Base-by-base conservation (phyloP, 2,888 invertebrate genomes). In the Caprella mutica region DNA sequence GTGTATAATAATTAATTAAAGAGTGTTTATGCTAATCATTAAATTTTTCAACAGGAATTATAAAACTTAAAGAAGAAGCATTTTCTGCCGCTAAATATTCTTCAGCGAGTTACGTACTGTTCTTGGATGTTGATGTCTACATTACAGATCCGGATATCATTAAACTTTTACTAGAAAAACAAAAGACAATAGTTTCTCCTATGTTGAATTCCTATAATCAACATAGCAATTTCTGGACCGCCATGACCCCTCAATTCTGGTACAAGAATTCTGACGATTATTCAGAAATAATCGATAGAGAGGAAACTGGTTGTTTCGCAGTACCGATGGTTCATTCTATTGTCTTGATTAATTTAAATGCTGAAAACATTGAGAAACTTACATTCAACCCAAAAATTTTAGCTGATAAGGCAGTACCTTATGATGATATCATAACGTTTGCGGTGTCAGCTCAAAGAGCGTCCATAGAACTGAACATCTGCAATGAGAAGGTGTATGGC, bases 151-250 rank as follows among this genome's bases (percentile, higher is more conserved):
- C 78, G 0, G 71, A 78, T 14, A 78, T 84, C 0, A 71, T 92
- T 0, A 76, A 76, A 58, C 69, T 75, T 50, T 73, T 92, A 24
- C 78, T 87, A 0, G 76, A 80, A 38, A 68, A 80, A 12, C 77
- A 66, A 48, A 71, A 70, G 70, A 71, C 80, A 3, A 76, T 92
- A 9, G 80, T 84, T 2, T 84, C 91, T 0, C 94, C 96, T 0
- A 83, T 94, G 83, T 75, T 96, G 30, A 77, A 81, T 54, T 87
- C 92, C 0, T 86, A 89, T 59, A 86, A 87, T 14, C 73, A 86
- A 33, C 96, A 94, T 72, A 90, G 91, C 17, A 97, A 97, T 73
- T 97, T 90, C 73, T 97, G 96, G 96, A 86, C 86, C 67, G 94
- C 86, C 4, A 92, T 96, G 87, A 82, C 85, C 0, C 77, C 80